phyloP scores from a whole-genome alignment of 92 coral and sea anemone species.

The Porites lobata region DNA sequence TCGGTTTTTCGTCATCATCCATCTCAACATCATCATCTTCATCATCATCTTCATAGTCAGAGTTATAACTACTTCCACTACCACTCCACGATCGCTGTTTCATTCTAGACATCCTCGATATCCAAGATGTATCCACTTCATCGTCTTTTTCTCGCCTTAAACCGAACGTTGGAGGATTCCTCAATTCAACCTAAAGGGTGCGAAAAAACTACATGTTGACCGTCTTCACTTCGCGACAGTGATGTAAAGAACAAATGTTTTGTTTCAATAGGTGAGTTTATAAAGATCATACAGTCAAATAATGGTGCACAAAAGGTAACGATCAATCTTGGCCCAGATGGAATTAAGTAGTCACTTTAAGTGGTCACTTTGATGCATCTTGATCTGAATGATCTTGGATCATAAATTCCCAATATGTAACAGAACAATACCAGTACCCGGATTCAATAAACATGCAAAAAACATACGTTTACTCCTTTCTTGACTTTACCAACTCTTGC shows the following conservation, averaged over 20 bases:
- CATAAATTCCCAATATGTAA: background rate
- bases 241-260: too few species aligned
- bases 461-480: slow-evolving; percentile 67
- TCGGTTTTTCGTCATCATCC: background rate
- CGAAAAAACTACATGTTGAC: background rate
- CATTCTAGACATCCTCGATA: background rate
- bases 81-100: background rate
- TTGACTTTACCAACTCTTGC: slow-evolving; percentile 73
- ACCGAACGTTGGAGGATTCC: slow-evolving; percentile 32
- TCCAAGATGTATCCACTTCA: background rate
- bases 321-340: too few species aligned
- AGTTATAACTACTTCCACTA: background rate
- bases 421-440: background rate
- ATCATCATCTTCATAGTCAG: background rate
- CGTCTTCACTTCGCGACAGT: background rate
- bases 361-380: background rate
- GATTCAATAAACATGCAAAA: too few species aligned
- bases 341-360: too few species aligned
- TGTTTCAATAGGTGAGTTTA: too few species aligned
- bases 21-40: background rate
- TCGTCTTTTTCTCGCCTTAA: slow-evolving; percentile 33
- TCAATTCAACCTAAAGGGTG: slow-evolving; percentile 23
- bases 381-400: background rate
- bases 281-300: too few species aligned
- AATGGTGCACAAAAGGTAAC: too few species aligned